These are phyloP conservation scores for Salmo trutta DNA, from an alignment of 2,797 vertebrate genomes.

Conservation along the genomic window DNA sequence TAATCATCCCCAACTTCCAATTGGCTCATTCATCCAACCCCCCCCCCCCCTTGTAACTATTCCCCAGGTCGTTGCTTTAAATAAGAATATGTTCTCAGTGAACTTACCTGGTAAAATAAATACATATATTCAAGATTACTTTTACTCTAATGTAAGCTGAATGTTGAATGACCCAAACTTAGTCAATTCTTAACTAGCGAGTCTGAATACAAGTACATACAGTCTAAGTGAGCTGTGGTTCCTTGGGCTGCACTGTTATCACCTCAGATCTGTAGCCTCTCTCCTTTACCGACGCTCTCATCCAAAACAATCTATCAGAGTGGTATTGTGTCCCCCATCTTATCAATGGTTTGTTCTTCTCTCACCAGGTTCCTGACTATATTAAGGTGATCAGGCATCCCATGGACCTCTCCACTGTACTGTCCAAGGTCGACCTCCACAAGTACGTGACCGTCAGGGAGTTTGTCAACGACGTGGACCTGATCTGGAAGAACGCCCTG, in stretches of 20 bases:
- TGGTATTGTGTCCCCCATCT: constrained; percentile 12
- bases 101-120: no score
- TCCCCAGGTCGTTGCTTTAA: no score
- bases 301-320: neutral
- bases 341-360: constrained; percentile 24
- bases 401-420: constrained; percentile 92
- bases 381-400: constrained; percentile 87
- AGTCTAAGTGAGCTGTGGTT: no score
- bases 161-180: neutral
- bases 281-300: neutral
- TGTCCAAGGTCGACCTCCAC: constrained; percentile 89
- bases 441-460: constrained; percentile 86
- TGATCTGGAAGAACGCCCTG: constrained; percentile 94
- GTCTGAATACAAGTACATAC: neutral
- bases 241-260: no score
- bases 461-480: constrained; percentile 88
- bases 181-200: neutral
- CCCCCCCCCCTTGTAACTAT: no score
- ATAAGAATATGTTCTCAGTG: no score
- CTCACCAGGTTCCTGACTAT: constrained; percentile 89
- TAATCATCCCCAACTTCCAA: no score
- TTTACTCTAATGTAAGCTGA: neutral
- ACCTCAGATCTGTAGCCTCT: neutral
- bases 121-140: neutral
- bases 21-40: no score